Conservation (phyloP, 1,140 invertebrate species). For the Carcinoscorpius rotundicauda region DNA sequence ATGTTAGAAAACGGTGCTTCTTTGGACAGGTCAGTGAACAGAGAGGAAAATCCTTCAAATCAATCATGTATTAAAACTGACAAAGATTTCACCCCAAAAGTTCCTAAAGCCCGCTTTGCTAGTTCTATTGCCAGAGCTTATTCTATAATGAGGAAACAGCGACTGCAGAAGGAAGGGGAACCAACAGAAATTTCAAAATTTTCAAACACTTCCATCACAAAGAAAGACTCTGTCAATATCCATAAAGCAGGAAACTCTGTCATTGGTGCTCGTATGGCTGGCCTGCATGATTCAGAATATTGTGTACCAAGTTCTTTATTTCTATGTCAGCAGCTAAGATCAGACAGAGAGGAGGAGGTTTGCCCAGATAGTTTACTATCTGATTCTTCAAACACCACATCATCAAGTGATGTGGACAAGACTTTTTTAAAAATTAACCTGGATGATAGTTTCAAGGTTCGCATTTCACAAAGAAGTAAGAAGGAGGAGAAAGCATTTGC, state of each 20-base stretch:
- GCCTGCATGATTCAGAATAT: conserved; percentile 50
- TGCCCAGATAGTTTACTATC: conserved; percentile 43
- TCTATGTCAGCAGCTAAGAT: conserved; percentile 25
- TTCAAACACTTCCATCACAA: too few species aligned
- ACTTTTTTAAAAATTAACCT: conserved; percentile 8
- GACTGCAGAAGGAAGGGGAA: conserved; percentile 19
- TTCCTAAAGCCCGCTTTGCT: too few species aligned
- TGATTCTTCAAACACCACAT: conserved; percentile 34
- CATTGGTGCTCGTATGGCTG: conserved; percentile 67
- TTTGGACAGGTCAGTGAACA: too few species aligned
- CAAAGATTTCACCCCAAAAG: too few species aligned
- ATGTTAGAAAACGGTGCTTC: too few species aligned
- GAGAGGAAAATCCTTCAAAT: too few species aligned
- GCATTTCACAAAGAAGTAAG: conserved; percentile 23
- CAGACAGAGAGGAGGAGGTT: conserved; percentile 21
- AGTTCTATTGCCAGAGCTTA: conserved; percentile 31
- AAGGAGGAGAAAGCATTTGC: conserved; percentile 19
- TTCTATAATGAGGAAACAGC: conserved; percentile 32
- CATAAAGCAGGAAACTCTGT: conserved; percentile 45
- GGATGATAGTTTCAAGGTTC: conserved; percentile 14
- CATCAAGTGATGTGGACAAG: conserved; percentile 44
- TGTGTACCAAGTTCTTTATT: conserved; percentile 54
- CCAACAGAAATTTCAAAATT: too few species aligned
- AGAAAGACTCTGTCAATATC: too few species aligned
- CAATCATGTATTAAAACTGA: too few species aligned